Conservation (phyloP, 2,888 invertebrate genomes). For the Mongoloraphidia duomilia region DNA sequence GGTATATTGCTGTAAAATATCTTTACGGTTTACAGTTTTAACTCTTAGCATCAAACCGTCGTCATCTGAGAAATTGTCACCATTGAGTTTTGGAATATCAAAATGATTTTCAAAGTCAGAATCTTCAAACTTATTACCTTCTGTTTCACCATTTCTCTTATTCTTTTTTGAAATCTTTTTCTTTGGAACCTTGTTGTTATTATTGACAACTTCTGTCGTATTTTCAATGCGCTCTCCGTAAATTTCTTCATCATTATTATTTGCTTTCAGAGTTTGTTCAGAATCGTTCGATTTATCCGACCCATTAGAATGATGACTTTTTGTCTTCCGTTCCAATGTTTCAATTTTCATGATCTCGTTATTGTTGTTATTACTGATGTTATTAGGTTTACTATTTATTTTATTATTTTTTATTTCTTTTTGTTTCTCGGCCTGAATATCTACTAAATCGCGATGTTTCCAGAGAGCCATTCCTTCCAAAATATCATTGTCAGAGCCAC, state of each 20-base stretch:
- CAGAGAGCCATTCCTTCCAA: constrained; percentile 77
- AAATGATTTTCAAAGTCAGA: constrained; percentile 18
- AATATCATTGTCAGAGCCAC: constrained; percentile 54
- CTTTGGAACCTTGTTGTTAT: constrained; percentile 22
- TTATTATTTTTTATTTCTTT: constrained; percentile 26
- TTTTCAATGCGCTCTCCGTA: constrained; percentile 1
- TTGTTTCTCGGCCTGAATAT: constrained; percentile 43
- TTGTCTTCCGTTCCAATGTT: constrained; percentile 18
- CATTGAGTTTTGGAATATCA: constrained; percentile 23
- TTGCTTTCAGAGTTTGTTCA: constrained; percentile 27
- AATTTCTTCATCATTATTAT: constrained; percentile 14
- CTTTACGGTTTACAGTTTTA: constrained; percentile 58
- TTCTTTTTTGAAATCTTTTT: constrained; percentile 27
- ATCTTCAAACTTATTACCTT: constrained; percentile 7
- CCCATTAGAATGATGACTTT: constrained; percentile 14
- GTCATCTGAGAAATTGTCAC: constrained; percentile 52
- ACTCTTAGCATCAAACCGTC: constrained; percentile 51
- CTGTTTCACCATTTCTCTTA: constrained; percentile 11
- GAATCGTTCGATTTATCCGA: constrained; percentile 29
- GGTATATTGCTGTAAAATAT: constrained; percentile 54
- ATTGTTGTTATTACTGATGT: constrained; percentile 29
- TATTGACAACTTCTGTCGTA: constrained; percentile 25
- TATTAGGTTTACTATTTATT: constrained; percentile 31
- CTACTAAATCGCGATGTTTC: constrained; percentile 73
- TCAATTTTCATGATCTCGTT: constrained; percentile 25